Evolutionary conservation across 2,113 vertebrate species (phyloP), one percentile per base, ranked within the genome.

Genomic region (Brachyhypopomus gauderio): DNA sequence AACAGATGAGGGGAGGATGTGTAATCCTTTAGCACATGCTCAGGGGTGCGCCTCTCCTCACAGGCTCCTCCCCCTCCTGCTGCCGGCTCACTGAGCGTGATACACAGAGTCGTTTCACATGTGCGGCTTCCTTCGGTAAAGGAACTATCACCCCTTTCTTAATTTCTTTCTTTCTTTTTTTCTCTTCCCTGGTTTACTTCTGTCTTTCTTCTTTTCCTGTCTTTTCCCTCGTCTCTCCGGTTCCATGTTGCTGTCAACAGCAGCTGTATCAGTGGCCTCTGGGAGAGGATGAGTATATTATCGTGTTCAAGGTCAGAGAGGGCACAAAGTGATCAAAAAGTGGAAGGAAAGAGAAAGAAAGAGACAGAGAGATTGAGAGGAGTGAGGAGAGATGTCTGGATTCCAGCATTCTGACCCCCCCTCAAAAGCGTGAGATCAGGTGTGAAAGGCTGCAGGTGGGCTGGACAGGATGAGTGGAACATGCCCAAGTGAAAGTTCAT

Each of bases 241-340:
- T 87, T 85, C 86, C 85, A 85, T 83, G 81, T 80, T 80, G 85
- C 87, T 83, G 82, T 84, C 82, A 80, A 71, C 56, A 41, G 72
- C 78, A 48, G 59, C 84, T 56, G 70, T 84, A 85, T 85, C 81
- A 79, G 89, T 88, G 89, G 76, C 77, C 41, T 83, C 86, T 86
- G 85, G 88, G 88, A 81, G 81, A 77, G 85, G 90, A 90, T 92
- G 91, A 90, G 89, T 90, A 80, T 55, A 88, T 89, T 89, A 88
- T 86, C 87, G 87, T 85, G 85, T 84, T 90, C 89, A 92, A 93
- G 93, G 92, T 93, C 91, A 91, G 77, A 62, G 75, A 83, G 92
- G 90, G 88, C 87, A 90, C 85, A 78, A 82, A 85, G 80, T 90
- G 88, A 89, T 85, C 81, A 89, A 90, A 91, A 90, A 87, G 85